Evolutionary conservation across 2,797 vertebrate species (phyloP), one percentile per base, ranked within the genome.

Genomic region (Mus minutoides): DNA sequence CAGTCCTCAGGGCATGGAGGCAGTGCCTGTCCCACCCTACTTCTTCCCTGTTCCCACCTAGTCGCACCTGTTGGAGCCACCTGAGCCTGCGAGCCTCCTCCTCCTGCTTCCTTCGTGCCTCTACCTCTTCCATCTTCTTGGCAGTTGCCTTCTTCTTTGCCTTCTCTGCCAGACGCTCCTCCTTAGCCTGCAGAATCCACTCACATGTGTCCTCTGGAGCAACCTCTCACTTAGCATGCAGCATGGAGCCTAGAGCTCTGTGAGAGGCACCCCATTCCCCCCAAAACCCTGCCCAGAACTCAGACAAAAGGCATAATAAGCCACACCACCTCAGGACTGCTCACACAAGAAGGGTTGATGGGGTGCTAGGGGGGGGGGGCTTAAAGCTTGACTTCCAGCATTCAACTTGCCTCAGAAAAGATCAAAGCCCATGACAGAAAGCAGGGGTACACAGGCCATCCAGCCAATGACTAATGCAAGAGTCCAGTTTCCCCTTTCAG

Each of bases 91-190:
- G 98, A 0, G 98, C 98, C 69, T 99, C 99, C 67, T 99, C 99
- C 10, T 99, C 99, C 29, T 99, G 97, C 64, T 90, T 98, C 94
- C 99, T 99, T 75, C 98, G 99, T 0, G 97, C 97, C 94, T 99
- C 98, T 0, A 94, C 96, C n/a, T 98, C 98, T 94, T 98, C 98
- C 98, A 98, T 97, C 64, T 98, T 99, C 97, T 95, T 98, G 95
- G 98, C 98, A 0, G 98, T 98, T 0, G 93, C 97, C 96, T 97
- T 98, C 71, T 98, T 99, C 96, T 96, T 98, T 73, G 98, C 98
- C 88, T 98, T 99, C 97, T 99, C 98, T 1, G 98, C 98, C 97
- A 99, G 10, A 16, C 98, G 97, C 89, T 97, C 99, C n/a, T 99
- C 98, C 92, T 98, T 98, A 80, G 99, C 98, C 99, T 99, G 96